Evolutionary conservation across 1,140 invertebrate genomes (phyloP).

Genomic region (Drosophila leontia): DNA sequence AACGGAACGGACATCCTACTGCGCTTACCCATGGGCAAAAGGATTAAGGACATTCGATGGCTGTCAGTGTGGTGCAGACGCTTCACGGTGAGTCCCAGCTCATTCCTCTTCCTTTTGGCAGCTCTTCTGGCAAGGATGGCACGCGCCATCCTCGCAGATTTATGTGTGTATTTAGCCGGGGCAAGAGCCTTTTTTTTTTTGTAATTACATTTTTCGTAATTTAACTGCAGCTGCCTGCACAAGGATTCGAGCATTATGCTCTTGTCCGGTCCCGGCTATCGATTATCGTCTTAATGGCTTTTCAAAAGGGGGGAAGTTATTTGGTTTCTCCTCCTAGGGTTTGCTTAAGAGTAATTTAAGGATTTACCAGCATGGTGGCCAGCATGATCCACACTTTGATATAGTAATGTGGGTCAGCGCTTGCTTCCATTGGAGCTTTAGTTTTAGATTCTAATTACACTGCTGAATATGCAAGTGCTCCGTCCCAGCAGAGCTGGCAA

Average conservation of each 20-base stretch:
- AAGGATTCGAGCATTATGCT: slow-evolving; percentile 38
- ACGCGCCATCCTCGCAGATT: slow-evolving; percentile 69
- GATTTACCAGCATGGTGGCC: not conserved
- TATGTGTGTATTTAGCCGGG: slow-evolving; percentile 66
- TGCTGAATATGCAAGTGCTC: slow-evolving; percentile 8
- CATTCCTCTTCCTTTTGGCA: slow-evolving; percentile 13
- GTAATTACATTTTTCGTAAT: slow-evolving; percentile 80
- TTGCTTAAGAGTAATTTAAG: slow-evolving; percentile 25
- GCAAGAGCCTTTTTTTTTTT: slow-evolving; percentile 34
- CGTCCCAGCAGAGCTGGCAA: not conserved
- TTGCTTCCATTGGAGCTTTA: slow-evolving; percentile 57
- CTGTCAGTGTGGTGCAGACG: slow-evolving; percentile 95
- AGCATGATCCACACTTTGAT: not conserved
- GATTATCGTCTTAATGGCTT: slow-evolving; percentile 51
- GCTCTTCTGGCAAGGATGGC: slow-evolving; percentile 45
- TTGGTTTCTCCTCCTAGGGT: slow-evolving; percentile 12
- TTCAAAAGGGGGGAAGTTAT: slow-evolving; percentile 16
- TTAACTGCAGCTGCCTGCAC: slow-evolving; percentile 63
- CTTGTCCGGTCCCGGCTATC: slow-evolving; percentile 25
- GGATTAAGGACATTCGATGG: slow-evolving; percentile 94
- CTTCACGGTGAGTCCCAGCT: slow-evolving; percentile 91
- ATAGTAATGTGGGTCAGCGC: slow-evolving; percentile 65
- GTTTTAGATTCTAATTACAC: slow-evolving; percentile 68
- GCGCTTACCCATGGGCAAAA: slow-evolving; percentile 91
- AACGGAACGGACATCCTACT: slow-evolving; percentile 93